Evolutionary conservation across 2,113 vertebrate species (phyloP), one percentile per base, ranked within the genome.

Genomic region (Gallinago media): DNA sequence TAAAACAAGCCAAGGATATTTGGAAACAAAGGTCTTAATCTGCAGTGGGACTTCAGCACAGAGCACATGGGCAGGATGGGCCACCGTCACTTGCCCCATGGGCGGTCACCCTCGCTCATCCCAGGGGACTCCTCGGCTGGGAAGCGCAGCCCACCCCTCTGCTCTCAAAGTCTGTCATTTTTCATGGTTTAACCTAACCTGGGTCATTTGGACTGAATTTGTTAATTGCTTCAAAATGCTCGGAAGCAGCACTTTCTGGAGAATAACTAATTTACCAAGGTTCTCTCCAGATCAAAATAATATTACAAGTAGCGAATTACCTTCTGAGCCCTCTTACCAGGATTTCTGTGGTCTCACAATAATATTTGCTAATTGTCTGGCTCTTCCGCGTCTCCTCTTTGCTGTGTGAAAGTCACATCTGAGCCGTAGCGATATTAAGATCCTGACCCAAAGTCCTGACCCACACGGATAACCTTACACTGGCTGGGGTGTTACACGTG

Each of bases 381-480:
- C 52, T 94, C 50, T 95, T 88, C 61, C 72, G 50, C 0, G 0
- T 73, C 80, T 94, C 49, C 44, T 92, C n/a, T 80, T 93, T 40
- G 46, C 73, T 70, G 66, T 32, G 44, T 85, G 11, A 40, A 92
- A 95, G 88, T 75, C 85, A 86, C 76, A 92, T 86, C 61, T 81
- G 66, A 92, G 70, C 73, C 0, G 1, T 36, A 72, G 70, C 83
- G 66, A 68, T 82, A 73, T 62, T 56, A 72, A 87, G 88, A 91
- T 87, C 56, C 86, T 81, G 80, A 91, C 92, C 84, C 86, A 68
- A 81, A 91, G 80, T 92, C 92, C 62, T 65, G 40, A 65, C 62
- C 29, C 84, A 85, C 92, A 92, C 76, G 91, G 94, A 94, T 95
- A 94, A 94, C 95, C 83, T 93, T 93, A 85, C 3, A 0, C 86